These are phyloP conservation scores for Caenorhabditis elegans DNA, from an alignment of 1,140 invertebrate genomes.

Conservation along the genomic window WBcel235 BX284603.4:8106501-8107000, in stretches of 20 bases:
- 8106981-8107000: background rate
- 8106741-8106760: too few species aligned
- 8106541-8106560: too few species aligned
- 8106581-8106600: too few species aligned
- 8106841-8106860: background rate
- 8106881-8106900: background rate
- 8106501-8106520: too few species aligned
- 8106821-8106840: background rate
- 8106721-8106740: conserved; percentile 6
- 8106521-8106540: too few species aligned
- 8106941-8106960: too few species aligned
- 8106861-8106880: background rate
- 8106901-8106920: background rate
- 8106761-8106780: background rate
- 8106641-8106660: background rate
- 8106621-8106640: background rate
- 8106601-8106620: too few species aligned
- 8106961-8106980: background rate
- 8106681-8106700: conserved; percentile 96
- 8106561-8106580: background rate
- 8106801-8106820: too few species aligned
- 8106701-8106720: conserved; percentile 89
- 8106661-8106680: conserved; percentile 70
- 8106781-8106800: too few species aligned
- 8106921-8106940: conserved; percentile 25